Evolutionary conservation across 2,888 invertebrate species (phyloP).

Genomic region (Hipparchia sbordonii): DNA sequence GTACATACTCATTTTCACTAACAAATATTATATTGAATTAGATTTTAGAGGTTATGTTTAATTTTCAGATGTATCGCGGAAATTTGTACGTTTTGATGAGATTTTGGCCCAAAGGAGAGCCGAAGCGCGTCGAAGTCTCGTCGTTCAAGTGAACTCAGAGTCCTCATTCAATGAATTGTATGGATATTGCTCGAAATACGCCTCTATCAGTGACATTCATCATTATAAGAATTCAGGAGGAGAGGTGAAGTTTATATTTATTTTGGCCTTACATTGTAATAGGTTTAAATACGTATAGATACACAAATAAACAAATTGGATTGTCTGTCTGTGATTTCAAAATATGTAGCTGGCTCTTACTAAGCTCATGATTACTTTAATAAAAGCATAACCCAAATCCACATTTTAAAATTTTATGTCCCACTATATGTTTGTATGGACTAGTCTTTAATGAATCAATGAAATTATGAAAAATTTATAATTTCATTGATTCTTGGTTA

Average conservation of each 20-base stretch:
- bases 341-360: too few species aligned
- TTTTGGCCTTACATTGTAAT: too few species aligned
- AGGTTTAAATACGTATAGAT: too few species aligned
- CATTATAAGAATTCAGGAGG: slow-evolving; percentile 83
- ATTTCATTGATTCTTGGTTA: too few species aligned
- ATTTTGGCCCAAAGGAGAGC: slow-evolving; percentile 82
- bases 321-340: too few species aligned
- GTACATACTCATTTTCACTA: slow-evolving; percentile 45
- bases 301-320: too few species aligned
- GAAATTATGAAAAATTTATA: too few species aligned
- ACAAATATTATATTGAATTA: slow-evolving; percentile 21
- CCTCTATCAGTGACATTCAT: slow-evolving; percentile 84
- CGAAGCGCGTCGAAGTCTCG: slow-evolving; percentile 87
- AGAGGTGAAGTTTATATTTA: slow-evolving; percentile 58
- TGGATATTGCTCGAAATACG: slow-evolving; percentile 87
- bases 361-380: too few species aligned
- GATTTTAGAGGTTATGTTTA: slow-evolving; percentile 65
- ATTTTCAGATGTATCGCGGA: slow-evolving; percentile 59
- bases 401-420: too few species aligned
- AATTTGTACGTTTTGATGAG: slow-evolving; percentile 80
- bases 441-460: too few species aligned
- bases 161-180: slow-evolving; percentile 86
- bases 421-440: too few species aligned
- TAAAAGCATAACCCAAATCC: too few species aligned
- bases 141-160: slow-evolving; percentile 90